Percentiles rank a stretch among this genome's conserved stretches.
Conservation (phyloP, 1,140 invertebrate genomes). For the Arion vulgaris region DNA sequence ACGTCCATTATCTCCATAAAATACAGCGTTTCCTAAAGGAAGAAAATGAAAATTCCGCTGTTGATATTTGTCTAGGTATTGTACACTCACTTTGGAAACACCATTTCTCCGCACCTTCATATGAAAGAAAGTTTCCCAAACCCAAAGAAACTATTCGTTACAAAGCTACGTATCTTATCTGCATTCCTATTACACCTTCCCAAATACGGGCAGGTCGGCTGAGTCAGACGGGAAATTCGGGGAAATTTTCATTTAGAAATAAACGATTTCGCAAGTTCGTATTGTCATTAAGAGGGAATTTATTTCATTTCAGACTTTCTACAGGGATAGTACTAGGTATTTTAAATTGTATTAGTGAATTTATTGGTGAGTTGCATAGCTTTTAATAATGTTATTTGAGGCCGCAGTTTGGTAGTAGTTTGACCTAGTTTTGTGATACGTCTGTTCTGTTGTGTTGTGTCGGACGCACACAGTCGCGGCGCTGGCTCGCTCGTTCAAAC, state of each 20-base stretch:
- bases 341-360: neutral
- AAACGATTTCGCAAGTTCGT: too few species aligned
- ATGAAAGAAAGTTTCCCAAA: neutral
- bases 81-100: neutral
- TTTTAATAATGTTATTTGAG: neutral
- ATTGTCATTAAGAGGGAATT: neutral
- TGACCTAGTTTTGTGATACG: neutral
- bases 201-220: constrained; percentile 62
- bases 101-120: neutral
- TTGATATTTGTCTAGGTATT: too few species aligned
- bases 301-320: neutral
- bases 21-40: too few species aligned
- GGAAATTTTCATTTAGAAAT: neutral
- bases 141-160: neutral
- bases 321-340: neutral
- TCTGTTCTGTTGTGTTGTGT: constrained; percentile 1
- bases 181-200: constrained; percentile 53
- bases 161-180: neutral
- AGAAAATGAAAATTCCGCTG: too few species aligned
- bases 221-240: constrained; percentile 41
- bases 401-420: neutral
- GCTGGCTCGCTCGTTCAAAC: neutral
- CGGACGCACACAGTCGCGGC: neutral
- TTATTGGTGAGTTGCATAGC: neutral
- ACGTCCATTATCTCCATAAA: too few species aligned